These are phyloP conservation scores for Myopa testacea DNA, from an alignment of 2,888 invertebrate species.

Conservation along the genomic window DNA sequence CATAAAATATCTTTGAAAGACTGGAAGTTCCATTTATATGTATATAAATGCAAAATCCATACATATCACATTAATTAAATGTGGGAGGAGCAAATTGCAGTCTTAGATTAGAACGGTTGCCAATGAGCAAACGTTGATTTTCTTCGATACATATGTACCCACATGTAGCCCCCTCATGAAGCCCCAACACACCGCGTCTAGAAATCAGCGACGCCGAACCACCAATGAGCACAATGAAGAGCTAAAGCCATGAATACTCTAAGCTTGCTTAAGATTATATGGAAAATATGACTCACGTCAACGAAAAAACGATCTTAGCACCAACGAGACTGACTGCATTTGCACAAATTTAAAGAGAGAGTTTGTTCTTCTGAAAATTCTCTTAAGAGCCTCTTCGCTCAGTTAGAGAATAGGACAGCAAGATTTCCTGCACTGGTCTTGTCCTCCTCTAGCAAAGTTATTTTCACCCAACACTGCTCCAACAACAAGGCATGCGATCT, in stretches of 20 bases:
- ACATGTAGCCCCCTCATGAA: not conserved
- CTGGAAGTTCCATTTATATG: slow-evolving; percentile 7
- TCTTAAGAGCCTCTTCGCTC: slow-evolving; percentile 11
- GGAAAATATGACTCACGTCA: slow-evolving; percentile 28
- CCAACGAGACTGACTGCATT: not conserved
- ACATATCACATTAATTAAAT: slow-evolving; percentile 15
- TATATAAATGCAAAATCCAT: slow-evolving; percentile 27
- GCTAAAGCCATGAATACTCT: slow-evolving; percentile 1
- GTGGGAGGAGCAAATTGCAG: slow-evolving; percentile 30
- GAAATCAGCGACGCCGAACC: slow-evolving; percentile 18
- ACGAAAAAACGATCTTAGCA: slow-evolving; percentile 16
- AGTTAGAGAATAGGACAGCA: not conserved
- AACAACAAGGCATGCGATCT: not conserved
- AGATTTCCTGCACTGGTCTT: not conserved
- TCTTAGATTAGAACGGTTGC: slow-evolving; percentile 17
- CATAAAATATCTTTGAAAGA: not conserved
- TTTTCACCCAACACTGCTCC: slow-evolving; percentile 15
- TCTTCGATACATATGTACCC: not conserved
- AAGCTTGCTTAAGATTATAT: slow-evolving; percentile 8
- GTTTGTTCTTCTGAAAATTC: not conserved
- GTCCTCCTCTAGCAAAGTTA: slow-evolving; percentile 11
- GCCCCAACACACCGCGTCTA: not conserved
- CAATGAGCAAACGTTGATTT: slow-evolving; percentile 19
- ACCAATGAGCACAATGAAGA: slow-evolving; percentile 24
- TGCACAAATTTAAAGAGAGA: not conserved